Base-by-base conservation (phyloP, 2,113 vertebrate genomes). In the Progne subis region DNA sequence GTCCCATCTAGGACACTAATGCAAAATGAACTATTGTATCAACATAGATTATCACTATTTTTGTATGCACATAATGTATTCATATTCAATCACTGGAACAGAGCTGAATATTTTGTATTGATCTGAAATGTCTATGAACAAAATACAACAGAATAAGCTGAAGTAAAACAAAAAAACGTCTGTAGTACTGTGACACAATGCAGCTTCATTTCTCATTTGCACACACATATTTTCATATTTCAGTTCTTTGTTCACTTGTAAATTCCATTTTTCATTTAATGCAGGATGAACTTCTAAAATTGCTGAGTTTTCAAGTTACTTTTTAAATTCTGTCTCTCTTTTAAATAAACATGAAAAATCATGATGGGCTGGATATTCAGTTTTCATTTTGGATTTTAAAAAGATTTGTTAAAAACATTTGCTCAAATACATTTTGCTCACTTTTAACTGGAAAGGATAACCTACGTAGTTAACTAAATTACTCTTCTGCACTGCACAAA, bases 1-100 rank as follows among this genome's bases (percentile, higher is more conserved):
- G 99, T 99, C 99, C 99, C 98, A 99, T 99, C 99, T 99, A 99
- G 99, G 99, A 99, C 98, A 99, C 99, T 99, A 99, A 99, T 99
- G 98, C 98, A 98, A 99, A 99, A 99, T 99, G 99, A 99, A 99
- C 99, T 99, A 99, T 99, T 98, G 98, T 99, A 99, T 99, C 99
- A 99, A 99, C 98, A 98, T 98, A 98, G 98, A 98, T 98, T 98
- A 98, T 98, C 97, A 98, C 98, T 98, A 97, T 97, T 98, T 98
- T 97, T 97, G 97, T 98, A 97, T 98, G 98, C 97, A 97, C 87
- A 93, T 98, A 98, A 98, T 98, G 97, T 97, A 98, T 98, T 98
- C 98, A 97, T 98, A 98, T 98, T 98, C 98, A 98, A 97, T 98
- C 98, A 98, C 96, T 96, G 97, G 96, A 98, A 98, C 98, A 96